Evolutionary conservation across 1,140 invertebrate species (phyloP), one percentile per base, ranked within the genome.

Genomic region (Aphaenogaster ashmeadi): DNA sequence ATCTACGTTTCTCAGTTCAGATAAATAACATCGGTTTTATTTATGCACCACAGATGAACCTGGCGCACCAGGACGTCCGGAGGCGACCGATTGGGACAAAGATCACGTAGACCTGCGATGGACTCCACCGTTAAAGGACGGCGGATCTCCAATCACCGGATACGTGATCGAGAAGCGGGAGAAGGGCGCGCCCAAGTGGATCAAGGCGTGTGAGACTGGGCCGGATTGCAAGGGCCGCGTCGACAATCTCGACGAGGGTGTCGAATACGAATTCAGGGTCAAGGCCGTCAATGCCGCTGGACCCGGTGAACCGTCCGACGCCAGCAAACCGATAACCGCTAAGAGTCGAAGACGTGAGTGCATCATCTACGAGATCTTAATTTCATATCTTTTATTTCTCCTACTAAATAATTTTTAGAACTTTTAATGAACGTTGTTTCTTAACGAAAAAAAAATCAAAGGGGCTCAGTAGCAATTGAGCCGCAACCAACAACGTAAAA

Each of bases 81-180:
- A 99, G 94, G 96, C 98, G 13, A 97, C 97, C 52, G 99, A 99
- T 94, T 99, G 98, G 98, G 99, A 99, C 94, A 99, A 98, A 93
- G 98, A 99, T 95, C 98, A 98, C 93, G 98, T 99, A 86, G 98
- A 99, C 92, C 96, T 99, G 84, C 97, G 98, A 96, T 99, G 99
- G 99, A 97, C 97, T 92, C 97, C 98, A 93, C 98, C 99, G 74
- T 94, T 97, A 71, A 98, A 97, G 66, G 98, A 99, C 95, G 98
- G 98, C 91, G 98, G 98, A 74, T 98, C 98, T 87, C 99, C 99
- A 91, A 98, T 99, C 95, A 98, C 97, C 87, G 98, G 98, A 64
- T 99, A 99, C 93, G 96, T 99, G 66, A 97, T 99, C 91, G 99
- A 99, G 95, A 99, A 99, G 96, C 97, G 98, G 60, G 98, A 99